Base-by-base conservation (phyloP, 2,888 invertebrate species). In the Lycaena phlaeas region DNA sequence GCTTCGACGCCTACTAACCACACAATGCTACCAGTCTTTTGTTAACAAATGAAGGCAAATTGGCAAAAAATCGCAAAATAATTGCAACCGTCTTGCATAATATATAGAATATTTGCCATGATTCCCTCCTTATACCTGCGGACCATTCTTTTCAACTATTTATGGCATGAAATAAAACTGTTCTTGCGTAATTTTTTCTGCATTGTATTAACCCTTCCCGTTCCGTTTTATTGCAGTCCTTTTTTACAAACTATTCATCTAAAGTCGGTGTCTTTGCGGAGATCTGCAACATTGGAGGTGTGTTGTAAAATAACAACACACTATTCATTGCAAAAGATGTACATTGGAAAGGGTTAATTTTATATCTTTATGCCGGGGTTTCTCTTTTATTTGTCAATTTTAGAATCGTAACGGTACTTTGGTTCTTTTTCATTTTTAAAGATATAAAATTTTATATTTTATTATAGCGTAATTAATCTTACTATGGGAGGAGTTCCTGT, bases 141-240 rank as follows among this genome's bases (percentile, higher is more conserved):
- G 74, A n/a, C n/a, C n/a, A 75, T 72, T 72, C 51, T 18, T 34
- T 7, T 22, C 22, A 22, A 22, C 22, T 22, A 22, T 34, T 34
- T 34, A 34, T 18, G 34, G 7, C 12, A 18, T 12, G 12, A 10
- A 17, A 22, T 79, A 78, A 79, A 81, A 72, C 64, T 64, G 49
- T 64, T 55, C 58, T 82, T 81, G 84, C 84, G 75, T 79, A 84
- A 81, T 76, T 77, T 74, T 12, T 81, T 79, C 78, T 64, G 78
- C 77, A 76, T 81, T 81, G 72, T 77, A 58, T 65, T 71, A 81
- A 84, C 82, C 82, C 84, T 82, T 84, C 52, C 67, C 74, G 61
- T 71, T 74, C 14, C 9, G 72, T 74, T 77, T 78, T 74, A 77
- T 73, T 69, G 53, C 67, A 74, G 61, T 73, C 77, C 74, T 71